A percentile compares a stretch with the other conserved stretches of the same genome.
phyloP scores from a whole-genome alignment of 35 echinoderm and acorn worm species.

The Ophioderma brevispina region DNA sequence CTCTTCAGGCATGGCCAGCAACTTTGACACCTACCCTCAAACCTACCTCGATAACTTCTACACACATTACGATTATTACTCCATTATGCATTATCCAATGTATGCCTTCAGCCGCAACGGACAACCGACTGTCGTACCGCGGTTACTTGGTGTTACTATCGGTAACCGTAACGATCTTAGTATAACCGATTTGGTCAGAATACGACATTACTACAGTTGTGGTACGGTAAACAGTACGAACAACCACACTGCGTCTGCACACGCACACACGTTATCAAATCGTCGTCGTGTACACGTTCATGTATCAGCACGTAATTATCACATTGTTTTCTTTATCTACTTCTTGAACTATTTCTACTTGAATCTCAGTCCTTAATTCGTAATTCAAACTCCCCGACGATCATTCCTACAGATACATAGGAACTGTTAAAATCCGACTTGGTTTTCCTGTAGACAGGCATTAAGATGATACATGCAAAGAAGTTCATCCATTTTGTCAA shows the following conservation, averaged over 20 bases:
- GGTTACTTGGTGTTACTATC: constrained; percentile 48
- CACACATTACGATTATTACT: constrained; percentile 77
- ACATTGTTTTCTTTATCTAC: too few relatives aligned
- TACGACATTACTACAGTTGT: constrained; percentile 71
- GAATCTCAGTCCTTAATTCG: too few relatives aligned
- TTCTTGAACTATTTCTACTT: too few relatives aligned
- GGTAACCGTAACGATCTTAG: constrained; percentile 72
- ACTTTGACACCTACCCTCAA: constrained; percentile 62
- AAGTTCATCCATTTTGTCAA: too few relatives aligned
- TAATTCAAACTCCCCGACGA: too few relatives aligned
- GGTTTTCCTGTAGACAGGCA: too few relatives aligned
- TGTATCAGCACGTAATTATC: background rate
- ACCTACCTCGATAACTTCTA: constrained; percentile 55
- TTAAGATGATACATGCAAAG: too few relatives aligned
- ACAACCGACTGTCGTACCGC: constrained; percentile 57
- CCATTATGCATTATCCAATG: constrained; percentile 84
- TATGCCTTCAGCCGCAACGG: constrained; percentile 73
- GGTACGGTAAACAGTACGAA: constrained; percentile 33
- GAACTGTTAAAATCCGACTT: too few relatives aligned
- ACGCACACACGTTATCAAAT: background rate
- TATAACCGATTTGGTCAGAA: constrained; percentile 55
- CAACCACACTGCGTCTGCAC: background rate
- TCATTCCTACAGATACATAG: too few relatives aligned
- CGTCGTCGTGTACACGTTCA: background rate
- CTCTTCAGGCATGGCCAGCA: constrained; percentile 45